A percentile compares a stretch with the other conserved stretches of the same genome.
Conservation (phyloP, 1,140 invertebrate species). For the Leptopilina boulardi region DNA sequence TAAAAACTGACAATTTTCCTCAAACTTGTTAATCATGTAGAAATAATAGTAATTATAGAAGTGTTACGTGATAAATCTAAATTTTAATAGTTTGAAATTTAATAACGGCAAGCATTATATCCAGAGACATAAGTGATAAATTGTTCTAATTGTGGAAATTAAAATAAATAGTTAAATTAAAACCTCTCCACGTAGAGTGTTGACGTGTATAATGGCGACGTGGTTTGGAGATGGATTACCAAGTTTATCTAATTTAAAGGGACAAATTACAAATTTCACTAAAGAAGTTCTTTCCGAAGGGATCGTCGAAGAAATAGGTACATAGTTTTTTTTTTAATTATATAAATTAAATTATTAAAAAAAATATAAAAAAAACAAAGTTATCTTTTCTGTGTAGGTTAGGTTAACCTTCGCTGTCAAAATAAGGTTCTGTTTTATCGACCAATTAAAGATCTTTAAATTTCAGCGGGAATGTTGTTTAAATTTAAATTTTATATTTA, state of each 20-base stretch:
- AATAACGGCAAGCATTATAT: not conserved
- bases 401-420: slow-evolving; percentile 70
- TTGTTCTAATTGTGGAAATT: not conserved
- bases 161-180: slow-evolving; percentile 15
- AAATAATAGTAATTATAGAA: slow-evolving; percentile 36
- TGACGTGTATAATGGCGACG: slow-evolving; percentile 80
- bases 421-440: slow-evolving; percentile 68
- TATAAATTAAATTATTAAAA: slow-evolving; percentile 19
- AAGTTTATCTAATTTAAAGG: slow-evolving; percentile 84
- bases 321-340: slow-evolving; percentile 49
- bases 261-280: slow-evolving; percentile 85
- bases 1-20: slow-evolving; percentile 27
- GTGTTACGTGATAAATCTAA: slow-evolving; percentile 13
- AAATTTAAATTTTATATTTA: not conserved
- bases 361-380: slow-evolving; percentile 2
- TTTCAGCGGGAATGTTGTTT: not conserved
- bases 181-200: slow-evolving; percentile 50
- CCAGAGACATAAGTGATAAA: not conserved
- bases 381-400: slow-evolving; percentile 41
- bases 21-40: slow-evolving; percentile 42
- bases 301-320: slow-evolving; percentile 77
- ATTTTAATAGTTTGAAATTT: not conserved
- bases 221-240: slow-evolving; percentile 85
- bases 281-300: slow-evolving; percentile 83
- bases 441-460: slow-evolving; percentile 35